A percentile compares a stretch with the other conserved stretches of the same genome.
These are phyloP conservation scores for Amphiprion percula DNA, from an alignment of 2,113 vertebrate genomes.

Conservation along the genomic window DNA sequence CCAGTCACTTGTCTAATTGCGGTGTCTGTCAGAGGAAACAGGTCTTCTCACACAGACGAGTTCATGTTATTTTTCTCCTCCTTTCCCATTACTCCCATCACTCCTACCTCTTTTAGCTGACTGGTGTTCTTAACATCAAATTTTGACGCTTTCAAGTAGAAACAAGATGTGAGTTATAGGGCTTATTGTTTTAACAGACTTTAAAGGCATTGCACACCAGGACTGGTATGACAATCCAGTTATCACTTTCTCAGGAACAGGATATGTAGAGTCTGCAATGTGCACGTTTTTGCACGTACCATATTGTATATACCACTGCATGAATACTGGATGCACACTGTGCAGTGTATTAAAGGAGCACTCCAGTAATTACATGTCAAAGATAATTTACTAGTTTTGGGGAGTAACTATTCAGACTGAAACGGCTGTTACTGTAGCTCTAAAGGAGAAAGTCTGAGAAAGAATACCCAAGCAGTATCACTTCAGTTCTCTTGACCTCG, in stretches of 20 bases:
- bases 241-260: not conserved
- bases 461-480: not conserved
- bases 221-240: not conserved
- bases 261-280: not conserved
- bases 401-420: not conserved
- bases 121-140: not conserved
- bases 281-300: too few relatives aligned
- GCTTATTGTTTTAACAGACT: not conserved
- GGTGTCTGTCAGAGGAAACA: constrained; percentile 63
- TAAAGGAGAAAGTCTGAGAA: not conserved
- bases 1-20: constrained; percentile 72
- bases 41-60: constrained; percentile 51
- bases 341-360: not conserved
- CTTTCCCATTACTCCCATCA: constrained; percentile 14
- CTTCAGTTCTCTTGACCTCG: not conserved
- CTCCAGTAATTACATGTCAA: not conserved
- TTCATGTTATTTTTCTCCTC: constrained; percentile 54
- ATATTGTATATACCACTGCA: not conserved
- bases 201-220: not conserved
- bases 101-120: not conserved
- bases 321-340: not conserved
- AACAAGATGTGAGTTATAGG: constrained; percentile 8
- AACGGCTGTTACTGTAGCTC: not conserved
- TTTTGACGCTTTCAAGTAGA: not conserved
- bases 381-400: not conserved